Base-by-base conservation (phyloP, 2,113 vertebrate species). In the Balaeniceps rex region DNA sequence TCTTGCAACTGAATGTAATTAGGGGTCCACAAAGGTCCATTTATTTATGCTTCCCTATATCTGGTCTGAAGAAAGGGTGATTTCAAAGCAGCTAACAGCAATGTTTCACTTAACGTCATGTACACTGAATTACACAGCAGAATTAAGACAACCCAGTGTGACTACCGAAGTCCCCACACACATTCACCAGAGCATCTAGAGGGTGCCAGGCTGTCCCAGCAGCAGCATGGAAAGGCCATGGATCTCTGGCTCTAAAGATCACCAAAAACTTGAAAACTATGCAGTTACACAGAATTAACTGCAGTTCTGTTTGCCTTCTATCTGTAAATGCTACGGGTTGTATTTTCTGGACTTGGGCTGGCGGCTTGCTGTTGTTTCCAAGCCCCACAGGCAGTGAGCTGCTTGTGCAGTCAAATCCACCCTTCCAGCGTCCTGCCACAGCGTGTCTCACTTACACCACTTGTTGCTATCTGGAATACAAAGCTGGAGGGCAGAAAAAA, bases 101-200 rank as follows among this genome's bases (percentile, higher is more conserved):
- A 3, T 5, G 29, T n/a, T 49, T 44, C 42, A 13, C 24, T 26
- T 26, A 28, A 36, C 4, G 3, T 33, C 42, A 31, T 0, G 34
- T 24, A n/a, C 61, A 52, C 38, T 13, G 18, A 86, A 21, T 77
- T 28, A 47, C 17, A 40, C 29, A 42, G 63, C 52, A 28, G 51
- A 60, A 24, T 8, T 71, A 52, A 40, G 46, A 19, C 10, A 25
- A 49, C 13, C 18, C 63, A 22, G 10, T 5, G 12, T 36, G 42
- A 58, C 8, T 17, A 54, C 38, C 31, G 19, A 40, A 58, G 31
- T 76, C 76, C 17, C 34, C 44, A 7, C 1, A 1, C 36, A 26
- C 9, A 6, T 64, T 64, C 1, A 2, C 34, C 7, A 12, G 38
- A 19, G 63, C 51, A 13, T 24, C 44, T 38, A 23, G 49, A 61